Evolutionary conservation across 2,797 vertebrate species (phyloP).

Genomic region (Anisognathus igniventris): DNA sequence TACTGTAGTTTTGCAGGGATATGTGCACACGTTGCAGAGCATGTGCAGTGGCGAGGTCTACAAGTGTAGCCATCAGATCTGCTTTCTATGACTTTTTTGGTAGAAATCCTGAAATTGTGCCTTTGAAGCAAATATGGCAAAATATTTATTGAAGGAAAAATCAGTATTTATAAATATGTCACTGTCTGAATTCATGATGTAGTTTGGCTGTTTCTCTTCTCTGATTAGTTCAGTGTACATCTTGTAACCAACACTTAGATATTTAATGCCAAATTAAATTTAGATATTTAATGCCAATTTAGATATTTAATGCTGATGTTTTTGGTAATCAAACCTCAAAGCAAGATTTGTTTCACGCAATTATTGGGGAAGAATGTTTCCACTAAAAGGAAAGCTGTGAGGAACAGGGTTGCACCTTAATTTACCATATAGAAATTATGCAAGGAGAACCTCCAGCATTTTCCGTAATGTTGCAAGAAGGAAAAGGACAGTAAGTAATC

Average conservation of each 20-base stretch:
- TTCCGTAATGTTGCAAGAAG: neutral
- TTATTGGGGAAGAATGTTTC: neutral
- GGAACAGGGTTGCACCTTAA: neutral
- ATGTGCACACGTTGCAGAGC: accelerated
- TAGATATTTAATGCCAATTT: neutral
- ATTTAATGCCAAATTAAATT: neutral
- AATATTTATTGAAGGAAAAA: neutral
- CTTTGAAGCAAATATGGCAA: neutral
- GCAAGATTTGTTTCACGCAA: neutral
- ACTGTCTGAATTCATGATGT: accelerated
- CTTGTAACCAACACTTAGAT: neutral
- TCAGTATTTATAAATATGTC: neutral
- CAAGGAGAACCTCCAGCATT: neutral
- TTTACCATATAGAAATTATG: neutral
- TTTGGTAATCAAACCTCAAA: neutral
- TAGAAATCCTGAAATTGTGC: neutral
- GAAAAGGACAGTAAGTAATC: neutral
- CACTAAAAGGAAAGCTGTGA: neutral
- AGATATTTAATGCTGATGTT: neutral
- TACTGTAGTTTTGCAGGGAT: neutral
- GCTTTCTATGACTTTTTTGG: neutral
- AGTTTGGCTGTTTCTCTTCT: neutral
- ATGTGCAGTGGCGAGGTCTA: neutral
- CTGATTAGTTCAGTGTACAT: neutral
- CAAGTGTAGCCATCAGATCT: neutral